Conservation (phyloP, 35 echinoderm and acorn worm species). For the Strongylocentrotus purpuratus region DNA sequence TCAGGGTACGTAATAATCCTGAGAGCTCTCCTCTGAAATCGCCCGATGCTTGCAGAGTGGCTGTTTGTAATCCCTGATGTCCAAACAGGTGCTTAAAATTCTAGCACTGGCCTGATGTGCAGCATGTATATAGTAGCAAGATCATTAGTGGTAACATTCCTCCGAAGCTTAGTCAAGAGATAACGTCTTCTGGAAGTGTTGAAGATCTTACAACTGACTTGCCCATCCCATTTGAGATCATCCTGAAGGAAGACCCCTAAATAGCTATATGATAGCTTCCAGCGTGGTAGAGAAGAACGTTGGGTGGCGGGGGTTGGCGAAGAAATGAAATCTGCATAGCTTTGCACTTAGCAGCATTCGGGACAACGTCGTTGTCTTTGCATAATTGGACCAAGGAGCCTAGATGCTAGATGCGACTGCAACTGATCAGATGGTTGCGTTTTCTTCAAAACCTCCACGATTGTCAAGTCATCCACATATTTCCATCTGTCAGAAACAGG, state of each 20-base stretch:
- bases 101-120: too few relatives aligned
- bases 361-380: background rate
- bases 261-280: background rate
- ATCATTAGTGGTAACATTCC: too few relatives aligned
- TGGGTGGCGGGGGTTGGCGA: background rate
- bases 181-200: too few relatives aligned
- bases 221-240: background rate
- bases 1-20: too few relatives aligned
- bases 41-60: too few relatives aligned
- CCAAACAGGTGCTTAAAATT: too few relatives aligned
- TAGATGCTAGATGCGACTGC: background rate
- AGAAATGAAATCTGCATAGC: background rate
- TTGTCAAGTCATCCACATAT: background rate
- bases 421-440: background rate
- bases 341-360: background rate
- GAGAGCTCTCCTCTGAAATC: too few relatives aligned
- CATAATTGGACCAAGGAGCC: background rate
- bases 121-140: too few relatives aligned
- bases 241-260: slow-evolving; percentile 17
- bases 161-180: too few relatives aligned
- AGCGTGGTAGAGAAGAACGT: background rate
- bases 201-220: background rate
- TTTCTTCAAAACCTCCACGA: background rate
- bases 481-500: background rate
- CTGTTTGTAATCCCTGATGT: too few relatives aligned